Percentiles rank a stretch among this genome's conserved stretches.
These are phyloP conservation scores for Tribolium madens DNA, from an alignment of 1,140 invertebrate species.

Conservation along the genomic window DNA sequence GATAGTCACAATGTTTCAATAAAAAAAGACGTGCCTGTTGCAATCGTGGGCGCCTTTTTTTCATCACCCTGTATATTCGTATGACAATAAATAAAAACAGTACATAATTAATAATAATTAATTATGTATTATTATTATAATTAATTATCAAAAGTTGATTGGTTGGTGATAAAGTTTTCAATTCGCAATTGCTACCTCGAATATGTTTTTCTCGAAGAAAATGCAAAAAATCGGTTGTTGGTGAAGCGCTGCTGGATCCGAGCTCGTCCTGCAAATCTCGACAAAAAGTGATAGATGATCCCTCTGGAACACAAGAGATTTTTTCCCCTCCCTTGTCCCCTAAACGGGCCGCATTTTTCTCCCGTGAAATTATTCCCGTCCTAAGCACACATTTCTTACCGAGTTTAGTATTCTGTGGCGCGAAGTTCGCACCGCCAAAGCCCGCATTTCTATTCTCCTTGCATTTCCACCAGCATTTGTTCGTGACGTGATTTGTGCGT, in stretches of 20 bases:
- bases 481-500: conserved; percentile 65
- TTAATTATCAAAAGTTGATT: conserved; percentile 34
- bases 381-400: conserved; percentile 63
- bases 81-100: too few species aligned
- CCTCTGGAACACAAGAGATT: conserved; percentile 58
- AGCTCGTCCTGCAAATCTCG: conserved; percentile 52
- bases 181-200: neutral
- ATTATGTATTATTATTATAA: too few species aligned
- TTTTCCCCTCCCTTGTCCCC: conserved; percentile 53
- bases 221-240: neutral
- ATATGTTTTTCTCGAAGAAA: neutral
- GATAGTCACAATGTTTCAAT: too few species aligned
- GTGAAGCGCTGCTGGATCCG: conserved; percentile 14
- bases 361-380: conserved; percentile 61
- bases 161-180: conserved; percentile 7
- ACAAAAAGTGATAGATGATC: conserved; percentile 62
- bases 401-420: conserved; percentile 62
- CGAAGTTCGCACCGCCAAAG: conserved; percentile 59
- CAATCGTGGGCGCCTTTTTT: too few species aligned
- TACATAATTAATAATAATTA: too few species aligned
- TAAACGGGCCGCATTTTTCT: conserved; percentile 60
- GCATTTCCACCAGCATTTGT: conserved; percentile 64
- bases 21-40: too few species aligned
- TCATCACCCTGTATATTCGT: too few species aligned
- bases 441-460: conserved; percentile 64